These are phyloP conservation scores for Picathartes gymnocephalus DNA, from an alignment of 2,113 vertebrate species.

Conservation along the genomic window DNA sequence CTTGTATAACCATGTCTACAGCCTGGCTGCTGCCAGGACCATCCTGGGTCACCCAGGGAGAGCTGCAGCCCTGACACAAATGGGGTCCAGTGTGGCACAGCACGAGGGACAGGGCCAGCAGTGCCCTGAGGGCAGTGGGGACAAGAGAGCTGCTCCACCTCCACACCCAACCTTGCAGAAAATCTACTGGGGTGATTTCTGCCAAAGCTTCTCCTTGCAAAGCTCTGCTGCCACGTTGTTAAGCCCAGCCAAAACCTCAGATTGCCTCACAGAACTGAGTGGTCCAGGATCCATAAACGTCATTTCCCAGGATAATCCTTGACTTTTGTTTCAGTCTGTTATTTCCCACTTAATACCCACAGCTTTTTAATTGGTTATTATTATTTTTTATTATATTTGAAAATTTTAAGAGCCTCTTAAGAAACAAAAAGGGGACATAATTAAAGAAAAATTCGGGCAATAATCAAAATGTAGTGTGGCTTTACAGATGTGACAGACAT, in stretches of 20 bases:
- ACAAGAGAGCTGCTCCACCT: not conserved
- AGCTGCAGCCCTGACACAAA: not conserved
- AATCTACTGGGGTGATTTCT: not conserved
- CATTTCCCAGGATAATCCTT: conserved; percentile 43
- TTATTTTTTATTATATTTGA: conserved; percentile 47
- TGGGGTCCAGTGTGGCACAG: not conserved
- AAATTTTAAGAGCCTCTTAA: conserved; percentile 42
- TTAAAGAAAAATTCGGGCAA: conserved; percentile 21
- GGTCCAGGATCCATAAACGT: conserved; percentile 15
- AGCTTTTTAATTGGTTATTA: conserved; percentile 47
- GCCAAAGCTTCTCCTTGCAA: not conserved
- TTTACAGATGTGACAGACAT: not conserved
- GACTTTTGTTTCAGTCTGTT: conserved; percentile 42
- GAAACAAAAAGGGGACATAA: not conserved
- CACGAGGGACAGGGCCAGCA: not conserved
- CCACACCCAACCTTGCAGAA: not conserved
- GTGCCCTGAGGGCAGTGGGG: not conserved
- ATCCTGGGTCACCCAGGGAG: not conserved
- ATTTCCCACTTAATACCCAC: conserved; percentile 46
- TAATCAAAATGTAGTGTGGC: not conserved
- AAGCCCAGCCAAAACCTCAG: conserved; percentile 14
- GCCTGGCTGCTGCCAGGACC: not conserved
- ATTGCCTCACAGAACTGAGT: conserved; percentile 14
- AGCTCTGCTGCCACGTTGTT: not conserved
- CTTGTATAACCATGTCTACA: not conserved